These are phyloP conservation scores for Troilus luridus DNA, from an alignment of 2,888 invertebrate genomes.

Conservation along the genomic window DNA sequence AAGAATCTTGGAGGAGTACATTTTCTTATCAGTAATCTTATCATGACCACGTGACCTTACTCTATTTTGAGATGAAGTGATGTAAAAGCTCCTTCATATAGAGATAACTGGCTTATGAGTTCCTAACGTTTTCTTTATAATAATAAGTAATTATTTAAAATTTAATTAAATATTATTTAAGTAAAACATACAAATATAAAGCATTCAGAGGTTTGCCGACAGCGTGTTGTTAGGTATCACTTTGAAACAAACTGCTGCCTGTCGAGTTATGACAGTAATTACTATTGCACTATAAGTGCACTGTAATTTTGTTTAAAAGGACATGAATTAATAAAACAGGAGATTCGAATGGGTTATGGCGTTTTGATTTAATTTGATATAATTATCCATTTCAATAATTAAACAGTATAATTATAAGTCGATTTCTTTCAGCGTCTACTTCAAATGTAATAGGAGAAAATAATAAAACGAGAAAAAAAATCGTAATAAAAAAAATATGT, in stretches of 20 bases:
- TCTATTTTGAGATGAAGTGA: slow-evolving; percentile 6
- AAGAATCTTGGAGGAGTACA: neutral
- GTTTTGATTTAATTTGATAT: neutral
- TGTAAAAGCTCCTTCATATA: neutral
- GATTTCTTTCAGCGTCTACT: neutral
- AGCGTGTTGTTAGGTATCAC: neutral
- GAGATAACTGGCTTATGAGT: neutral
- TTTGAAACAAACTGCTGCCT: neutral
- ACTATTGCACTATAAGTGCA: neutral
- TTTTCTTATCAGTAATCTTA: slow-evolving; percentile 2
- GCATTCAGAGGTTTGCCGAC: too few species aligned
- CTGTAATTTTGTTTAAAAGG: neutral
- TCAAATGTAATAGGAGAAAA: neutral
- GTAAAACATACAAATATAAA: neutral
- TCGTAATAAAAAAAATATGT: too few species aligned
- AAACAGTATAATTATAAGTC: neutral
- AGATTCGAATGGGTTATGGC: neutral
- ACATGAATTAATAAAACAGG: neutral
- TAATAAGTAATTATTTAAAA: neutral
- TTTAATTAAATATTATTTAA: too few species aligned
- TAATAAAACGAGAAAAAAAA: neutral
- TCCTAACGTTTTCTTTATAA: neutral
- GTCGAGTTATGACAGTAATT: neutral
- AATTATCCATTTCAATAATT: neutral
- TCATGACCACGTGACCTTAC: neutral